phyloP scores from a whole-genome alignment of 2,113 vertebrate species.

The Lamprotornis superbus region DNA sequence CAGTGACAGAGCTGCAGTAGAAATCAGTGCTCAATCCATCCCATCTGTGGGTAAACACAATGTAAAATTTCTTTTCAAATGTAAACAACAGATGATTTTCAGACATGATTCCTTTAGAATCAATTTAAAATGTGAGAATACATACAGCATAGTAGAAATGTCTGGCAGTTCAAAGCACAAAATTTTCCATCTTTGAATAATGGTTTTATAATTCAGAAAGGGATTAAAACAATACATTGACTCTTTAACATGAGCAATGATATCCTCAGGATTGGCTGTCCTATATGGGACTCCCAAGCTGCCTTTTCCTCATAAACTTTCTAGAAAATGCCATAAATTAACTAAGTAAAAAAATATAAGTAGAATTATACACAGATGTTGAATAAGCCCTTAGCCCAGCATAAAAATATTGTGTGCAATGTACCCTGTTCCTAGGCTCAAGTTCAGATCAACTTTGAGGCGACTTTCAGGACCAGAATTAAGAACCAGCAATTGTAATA shows the following conservation, averaged over 20 bases:
- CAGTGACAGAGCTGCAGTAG: background rate
- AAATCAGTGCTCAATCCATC: background rate
- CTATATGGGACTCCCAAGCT: background rate
- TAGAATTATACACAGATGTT: conserved; percentile 58
- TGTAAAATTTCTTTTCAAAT: conserved; percentile 2
- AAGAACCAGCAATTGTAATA: background rate
- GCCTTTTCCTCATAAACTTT: background rate
- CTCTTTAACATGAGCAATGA: background rate
- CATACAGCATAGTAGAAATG: background rate
- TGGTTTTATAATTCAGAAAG: background rate
- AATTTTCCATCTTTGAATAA: background rate
- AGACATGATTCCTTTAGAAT: conserved; percentile 10
- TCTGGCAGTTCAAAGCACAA: background rate
- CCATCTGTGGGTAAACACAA: background rate
- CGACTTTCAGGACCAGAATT: background rate
- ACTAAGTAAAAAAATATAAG: conserved; percentile 36
- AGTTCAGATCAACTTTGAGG: background rate
- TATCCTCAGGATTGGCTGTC: background rate
- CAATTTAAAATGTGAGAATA: conserved; percentile 33
- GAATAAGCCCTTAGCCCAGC: background rate
- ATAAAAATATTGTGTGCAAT: conserved; percentile 38
- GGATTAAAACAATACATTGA: background rate
- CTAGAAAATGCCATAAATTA: conserved; percentile 3
- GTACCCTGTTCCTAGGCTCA: conserved; percentile 34
- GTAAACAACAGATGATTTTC: conserved; percentile 44